A percentile compares a stretch with the other conserved stretches of the same genome.
Evolutionary conservation across 2,888 invertebrate species (phyloP).

Genomic region (Metacarcinus magister): DNA sequence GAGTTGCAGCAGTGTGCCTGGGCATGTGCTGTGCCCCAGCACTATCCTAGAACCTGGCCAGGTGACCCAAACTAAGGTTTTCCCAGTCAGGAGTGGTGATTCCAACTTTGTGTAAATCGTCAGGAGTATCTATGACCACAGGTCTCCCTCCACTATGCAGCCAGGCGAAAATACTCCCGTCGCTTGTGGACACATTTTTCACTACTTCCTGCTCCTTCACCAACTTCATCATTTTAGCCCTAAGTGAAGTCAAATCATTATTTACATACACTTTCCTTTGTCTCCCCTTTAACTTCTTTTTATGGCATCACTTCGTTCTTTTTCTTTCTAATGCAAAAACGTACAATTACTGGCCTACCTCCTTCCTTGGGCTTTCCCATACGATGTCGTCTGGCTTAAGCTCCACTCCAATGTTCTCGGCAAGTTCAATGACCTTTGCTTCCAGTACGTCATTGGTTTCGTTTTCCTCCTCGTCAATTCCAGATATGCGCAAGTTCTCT

Average conservation of each 20-base stretch:
- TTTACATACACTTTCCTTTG: no score
- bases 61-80: background rate
- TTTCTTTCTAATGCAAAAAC: no score
- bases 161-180: background rate
- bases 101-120: no score
- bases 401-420: background rate
- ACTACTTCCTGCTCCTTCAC: slow-evolving; percentile 20
- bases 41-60: background rate
- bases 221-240: background rate
- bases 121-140: no score
- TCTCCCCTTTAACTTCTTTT: no score
- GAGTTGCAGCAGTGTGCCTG: background rate
- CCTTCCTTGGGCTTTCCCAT: slow-evolving; percentile 10
- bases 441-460: background rate
- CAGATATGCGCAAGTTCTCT: no score
- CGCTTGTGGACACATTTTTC: background rate
- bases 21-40: background rate
- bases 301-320: no score
- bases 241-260: background rate
- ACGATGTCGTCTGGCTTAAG: background rate
- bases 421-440: background rate
- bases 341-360: background rate
- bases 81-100: no score
- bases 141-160: no score
- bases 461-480: background rate